Evolutionary conservation across 2,797 vertebrate species (phyloP).

Genomic region (Alcedo atthis): DNA sequence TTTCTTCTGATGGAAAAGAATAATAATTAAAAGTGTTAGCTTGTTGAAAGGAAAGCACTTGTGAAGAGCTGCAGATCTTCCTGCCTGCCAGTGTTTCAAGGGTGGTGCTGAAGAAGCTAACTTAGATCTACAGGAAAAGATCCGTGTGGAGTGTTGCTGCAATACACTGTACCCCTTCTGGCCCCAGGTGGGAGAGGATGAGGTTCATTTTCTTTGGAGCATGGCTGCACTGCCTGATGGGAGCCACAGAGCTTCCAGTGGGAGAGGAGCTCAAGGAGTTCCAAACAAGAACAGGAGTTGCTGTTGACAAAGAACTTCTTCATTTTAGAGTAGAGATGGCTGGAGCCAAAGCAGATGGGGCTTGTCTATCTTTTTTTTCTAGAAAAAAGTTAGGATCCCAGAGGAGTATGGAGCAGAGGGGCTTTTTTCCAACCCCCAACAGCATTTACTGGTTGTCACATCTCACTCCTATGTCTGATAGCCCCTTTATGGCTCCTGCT

Average conservation of each 20-base stretch:
- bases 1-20: not conserved
- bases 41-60: not conserved
- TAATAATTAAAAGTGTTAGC: not conserved
- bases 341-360: not conserved
- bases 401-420: not conserved
- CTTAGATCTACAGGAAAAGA: not conserved
- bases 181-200: not conserved
- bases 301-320: not conserved
- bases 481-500: not conserved
- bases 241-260: not conserved
- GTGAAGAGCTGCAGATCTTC: not conserved
- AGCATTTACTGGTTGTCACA: not conserved
- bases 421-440: not conserved
- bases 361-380: not conserved
- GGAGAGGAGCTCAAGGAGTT: not conserved
- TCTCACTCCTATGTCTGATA: not conserved
- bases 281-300: not conserved
- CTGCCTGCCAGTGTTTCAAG: not conserved
- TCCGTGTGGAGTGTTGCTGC: not conserved
- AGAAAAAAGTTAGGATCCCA: not conserved
- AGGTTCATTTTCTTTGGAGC: not conserved
- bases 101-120: not conserved
- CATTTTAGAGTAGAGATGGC: not conserved
- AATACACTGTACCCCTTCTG: not conserved
- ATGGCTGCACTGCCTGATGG: not conserved